Evolutionary conservation across 2,797 vertebrate genomes (phyloP).

Genomic region (Sebastes kiyomatsui): DNA sequence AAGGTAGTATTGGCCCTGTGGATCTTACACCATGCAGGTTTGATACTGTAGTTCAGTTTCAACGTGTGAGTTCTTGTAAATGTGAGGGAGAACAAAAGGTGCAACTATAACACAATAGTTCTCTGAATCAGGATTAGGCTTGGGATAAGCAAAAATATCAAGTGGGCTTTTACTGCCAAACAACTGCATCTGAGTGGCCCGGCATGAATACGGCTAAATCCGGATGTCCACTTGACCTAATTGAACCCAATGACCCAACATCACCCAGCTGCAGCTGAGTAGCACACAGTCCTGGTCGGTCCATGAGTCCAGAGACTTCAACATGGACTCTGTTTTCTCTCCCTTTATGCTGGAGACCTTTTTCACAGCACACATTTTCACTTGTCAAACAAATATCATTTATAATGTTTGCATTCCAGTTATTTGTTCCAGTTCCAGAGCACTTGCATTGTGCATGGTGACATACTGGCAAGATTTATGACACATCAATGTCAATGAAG

Average conservation of each 20-base stretch:
- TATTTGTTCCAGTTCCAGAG: not conserved
- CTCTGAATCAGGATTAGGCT: not conserved
- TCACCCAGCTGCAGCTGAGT: not conserved
- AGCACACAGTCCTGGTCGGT: not conserved
- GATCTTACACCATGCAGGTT: not conserved
- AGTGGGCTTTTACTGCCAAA: not conserved
- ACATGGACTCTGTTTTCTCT: not conserved
- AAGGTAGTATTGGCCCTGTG: not conserved
- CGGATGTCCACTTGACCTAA: not conserved
- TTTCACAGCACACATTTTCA: not conserved
- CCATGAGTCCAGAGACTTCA: not conserved
- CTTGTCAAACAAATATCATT: not conserved
- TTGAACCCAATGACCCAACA: not conserved
- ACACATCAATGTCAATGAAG: not conserved
- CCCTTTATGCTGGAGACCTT: not conserved
- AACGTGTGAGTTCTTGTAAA: not conserved
- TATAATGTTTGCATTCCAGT: not conserved
- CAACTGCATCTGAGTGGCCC: not conserved
- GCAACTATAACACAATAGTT: not conserved
- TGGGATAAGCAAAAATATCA: not conserved
- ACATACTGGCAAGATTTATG: not conserved
- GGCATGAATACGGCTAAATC: not conserved
- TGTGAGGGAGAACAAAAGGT: not conserved
- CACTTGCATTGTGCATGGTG: not conserved
- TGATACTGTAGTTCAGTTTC: not conserved